A percentile compares a stretch with the other conserved stretches of the same genome.
Conservation (phyloP, 2,888 invertebrate species). For the Doris montereyensis region DNA sequence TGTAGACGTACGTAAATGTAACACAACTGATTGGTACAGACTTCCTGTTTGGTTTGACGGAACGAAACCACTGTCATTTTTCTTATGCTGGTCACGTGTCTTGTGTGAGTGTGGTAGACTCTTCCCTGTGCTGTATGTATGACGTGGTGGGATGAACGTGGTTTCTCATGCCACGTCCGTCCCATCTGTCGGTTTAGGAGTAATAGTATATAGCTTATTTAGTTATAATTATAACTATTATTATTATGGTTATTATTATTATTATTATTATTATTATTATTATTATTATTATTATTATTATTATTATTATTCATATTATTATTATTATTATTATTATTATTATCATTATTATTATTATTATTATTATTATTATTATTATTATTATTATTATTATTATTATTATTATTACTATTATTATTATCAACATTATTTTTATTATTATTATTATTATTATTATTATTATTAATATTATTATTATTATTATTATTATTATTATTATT, state of each 20-base stretch:
- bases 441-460: slow-evolving; percentile 7
- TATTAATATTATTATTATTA: slow-evolving; percentile 5
- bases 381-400: not conserved
- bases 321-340: slow-evolving; percentile 7
- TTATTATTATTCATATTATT: not conserved
- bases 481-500: not conserved
- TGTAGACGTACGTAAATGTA: no score
- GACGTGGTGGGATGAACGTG: no score
- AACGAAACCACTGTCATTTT: no score
- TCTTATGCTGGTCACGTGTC: no score
- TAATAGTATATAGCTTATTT: no score
- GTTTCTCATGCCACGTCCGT: no score
- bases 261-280: slow-evolving; percentile 4
- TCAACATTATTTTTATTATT: not conserved
- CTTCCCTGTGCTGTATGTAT: no score
- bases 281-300: slow-evolving; percentile 7
- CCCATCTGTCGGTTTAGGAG: no score
- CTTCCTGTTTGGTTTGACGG: no score
- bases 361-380: not conserved
- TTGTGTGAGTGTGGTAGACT: no score
- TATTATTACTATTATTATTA: slow-evolving; percentile 10
- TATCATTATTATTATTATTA: slow-evolving; percentile 1
- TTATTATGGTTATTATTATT: not conserved
- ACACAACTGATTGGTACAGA: no score
- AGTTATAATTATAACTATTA: not conserved